phyloP scores from a whole-genome alignment of 2,113 vertebrate genomes.

The Suricata suricatta region DNA sequence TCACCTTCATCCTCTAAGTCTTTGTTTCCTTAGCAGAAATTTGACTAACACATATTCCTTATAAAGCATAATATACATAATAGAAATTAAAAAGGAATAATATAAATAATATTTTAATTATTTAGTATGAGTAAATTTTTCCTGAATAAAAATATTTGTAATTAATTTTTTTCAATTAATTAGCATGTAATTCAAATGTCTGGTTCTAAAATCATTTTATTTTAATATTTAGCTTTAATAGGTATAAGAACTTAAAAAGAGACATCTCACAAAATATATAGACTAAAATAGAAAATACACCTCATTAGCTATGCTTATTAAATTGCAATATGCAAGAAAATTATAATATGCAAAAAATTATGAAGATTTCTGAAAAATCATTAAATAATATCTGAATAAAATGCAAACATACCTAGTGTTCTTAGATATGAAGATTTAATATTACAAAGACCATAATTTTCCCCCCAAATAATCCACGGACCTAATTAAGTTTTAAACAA shows the following conservation, averaged over 20 bases:
- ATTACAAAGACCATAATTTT: not conserved
- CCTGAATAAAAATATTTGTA: conserved; percentile 5
- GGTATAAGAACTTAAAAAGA: not conserved
- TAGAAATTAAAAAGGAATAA: not conserved
- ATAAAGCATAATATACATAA: not conserved
- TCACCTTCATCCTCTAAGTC: not conserved
- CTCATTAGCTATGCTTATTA: not conserved
- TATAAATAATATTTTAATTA: not conserved
- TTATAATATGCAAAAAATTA: not conserved
- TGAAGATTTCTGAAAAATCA: not conserved
- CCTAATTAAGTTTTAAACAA: not conserved
- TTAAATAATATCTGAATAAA: not conserved
- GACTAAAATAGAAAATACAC: not conserved
- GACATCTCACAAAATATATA: not conserved
- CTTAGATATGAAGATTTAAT: not conserved
- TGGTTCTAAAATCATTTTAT: not conserved
- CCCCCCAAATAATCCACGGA: not conserved
- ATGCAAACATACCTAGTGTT: not conserved
- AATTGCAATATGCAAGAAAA: conserved; percentile 8
- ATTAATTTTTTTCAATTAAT: not conserved
- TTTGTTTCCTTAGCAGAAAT: conserved; percentile 31
- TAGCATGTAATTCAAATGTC: not conserved
- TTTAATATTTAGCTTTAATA: conserved; percentile 36
- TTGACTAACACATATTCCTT: not conserved
- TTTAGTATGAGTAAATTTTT: not conserved